A percentile compares a stretch with the other conserved stretches of the same genome.
Evolutionary conservation across 2,888 invertebrate genomes (phyloP).

Genomic region (Subacronicta megacephala): DNA sequence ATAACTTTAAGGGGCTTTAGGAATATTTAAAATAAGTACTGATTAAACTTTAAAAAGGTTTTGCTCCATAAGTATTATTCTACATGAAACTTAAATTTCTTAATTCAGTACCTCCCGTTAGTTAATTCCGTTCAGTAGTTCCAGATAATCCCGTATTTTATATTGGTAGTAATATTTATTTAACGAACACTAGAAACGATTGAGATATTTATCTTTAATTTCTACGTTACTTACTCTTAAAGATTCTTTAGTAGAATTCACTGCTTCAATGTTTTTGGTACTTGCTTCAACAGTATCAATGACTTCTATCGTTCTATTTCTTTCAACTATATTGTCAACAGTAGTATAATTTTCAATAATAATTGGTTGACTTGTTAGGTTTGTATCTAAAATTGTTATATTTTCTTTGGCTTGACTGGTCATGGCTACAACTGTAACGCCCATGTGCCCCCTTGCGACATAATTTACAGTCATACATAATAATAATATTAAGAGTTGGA

Average conservation of each 20-base stretch:
- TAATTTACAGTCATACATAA: slow-evolving; percentile 58
- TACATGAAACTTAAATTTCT: too few relatives aligned
- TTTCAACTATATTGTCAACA: background rate
- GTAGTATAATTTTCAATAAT: slow-evolving; percentile 1
- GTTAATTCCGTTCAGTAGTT: too few relatives aligned
- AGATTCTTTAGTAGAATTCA: slow-evolving; percentile 11
- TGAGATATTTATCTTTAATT: background rate
- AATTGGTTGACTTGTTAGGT: background rate
- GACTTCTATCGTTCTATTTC: slow-evolving; percentile 1
- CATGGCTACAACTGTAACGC: slow-evolving; percentile 77
- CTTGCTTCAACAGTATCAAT: slow-evolving; percentile 1
- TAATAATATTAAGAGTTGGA: slow-evolving; percentile 65
- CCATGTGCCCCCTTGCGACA: slow-evolving; percentile 68
- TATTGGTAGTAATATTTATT: too few relatives aligned
- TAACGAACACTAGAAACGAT: too few relatives aligned
- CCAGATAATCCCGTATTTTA: too few relatives aligned
- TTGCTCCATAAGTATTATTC: too few relatives aligned
- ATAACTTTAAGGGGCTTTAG: too few relatives aligned
- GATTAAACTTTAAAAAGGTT: too few relatives aligned
- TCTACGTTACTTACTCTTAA: slow-evolving; percentile 17
- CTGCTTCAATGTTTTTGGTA: slow-evolving; percentile 3
- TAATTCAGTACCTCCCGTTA: too few relatives aligned
- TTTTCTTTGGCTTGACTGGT: slow-evolving; percentile 49
- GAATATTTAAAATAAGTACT: too few relatives aligned
- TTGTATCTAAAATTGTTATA: slow-evolving; percentile 1